These are phyloP conservation scores for Hypocryptadius cinnamomeus DNA, from an alignment of 2,113 vertebrate genomes.

Conservation along the genomic window DNA sequence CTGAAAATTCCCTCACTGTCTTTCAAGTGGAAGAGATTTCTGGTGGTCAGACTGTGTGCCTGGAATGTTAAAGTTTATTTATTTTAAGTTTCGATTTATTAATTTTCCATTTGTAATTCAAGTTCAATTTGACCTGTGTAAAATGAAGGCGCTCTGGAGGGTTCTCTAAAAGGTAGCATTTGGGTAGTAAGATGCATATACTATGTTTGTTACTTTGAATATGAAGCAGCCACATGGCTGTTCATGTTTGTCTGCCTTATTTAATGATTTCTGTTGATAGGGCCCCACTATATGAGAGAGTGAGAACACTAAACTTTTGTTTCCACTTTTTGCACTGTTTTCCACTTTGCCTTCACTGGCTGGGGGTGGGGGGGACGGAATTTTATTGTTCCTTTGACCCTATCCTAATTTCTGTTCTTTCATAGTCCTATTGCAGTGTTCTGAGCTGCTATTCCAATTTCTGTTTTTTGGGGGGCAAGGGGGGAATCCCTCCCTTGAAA, in stretches of 20 bases:
- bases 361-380: background rate
- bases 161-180: background rate
- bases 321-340: background rate
- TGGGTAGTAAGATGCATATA: background rate
- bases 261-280: background rate
- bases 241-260: background rate
- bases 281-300: background rate
- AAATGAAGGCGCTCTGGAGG: background rate
- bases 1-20: background rate
- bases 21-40: background rate
- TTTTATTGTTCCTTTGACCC: background rate
- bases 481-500: background rate
- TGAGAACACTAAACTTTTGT: background rate
- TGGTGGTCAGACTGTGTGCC: background rate
- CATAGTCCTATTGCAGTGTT: background rate
- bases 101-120: background rate
- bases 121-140: background rate
- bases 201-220: background rate
- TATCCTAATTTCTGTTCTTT: background rate
- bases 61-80: background rate
- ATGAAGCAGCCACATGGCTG: background rate
- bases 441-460: background rate
- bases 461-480: background rate
- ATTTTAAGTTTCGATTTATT: background rate
- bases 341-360: background rate